Conservation (phyloP, 1,140 invertebrate genomes). For the Coboldia fuscipes region DNA sequence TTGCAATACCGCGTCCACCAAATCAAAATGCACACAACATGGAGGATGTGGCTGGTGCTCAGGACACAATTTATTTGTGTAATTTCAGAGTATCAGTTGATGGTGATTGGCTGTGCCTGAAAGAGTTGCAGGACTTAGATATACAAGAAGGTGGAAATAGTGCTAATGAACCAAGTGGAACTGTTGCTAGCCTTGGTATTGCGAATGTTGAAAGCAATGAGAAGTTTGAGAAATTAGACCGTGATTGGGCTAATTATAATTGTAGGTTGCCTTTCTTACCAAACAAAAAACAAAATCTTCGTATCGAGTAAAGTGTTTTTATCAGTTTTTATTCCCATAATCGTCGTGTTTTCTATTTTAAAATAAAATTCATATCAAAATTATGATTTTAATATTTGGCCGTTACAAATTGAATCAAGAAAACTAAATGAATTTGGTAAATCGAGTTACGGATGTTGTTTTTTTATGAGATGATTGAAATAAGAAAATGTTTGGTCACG, state of each 20-base stretch:
- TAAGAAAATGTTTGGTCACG: too few species aligned
- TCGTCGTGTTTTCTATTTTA: neutral
- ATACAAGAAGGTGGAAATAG: slow-evolving; percentile 29
- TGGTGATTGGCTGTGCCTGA: slow-evolving; percentile 91
- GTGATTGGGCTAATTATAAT: slow-evolving; percentile 6
- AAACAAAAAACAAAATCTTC: too few species aligned
- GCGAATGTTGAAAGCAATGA: neutral
- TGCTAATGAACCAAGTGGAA: slow-evolving; percentile 2
- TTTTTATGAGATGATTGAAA: too few species aligned
- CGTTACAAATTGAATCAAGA: too few species aligned
- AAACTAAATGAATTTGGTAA: too few species aligned
- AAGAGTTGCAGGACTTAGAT: slow-evolving; percentile 80
- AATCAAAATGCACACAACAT: slow-evolving; percentile 13
- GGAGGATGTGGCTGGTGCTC: slow-evolving; percentile 49
- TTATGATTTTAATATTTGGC: too few species aligned
- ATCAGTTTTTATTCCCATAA: neutral
- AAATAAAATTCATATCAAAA: too few species aligned
- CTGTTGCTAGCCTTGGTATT: slow-evolving; percentile 2
- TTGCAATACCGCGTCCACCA: slow-evolving; percentile 15
- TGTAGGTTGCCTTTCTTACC: slow-evolving; percentile 5
- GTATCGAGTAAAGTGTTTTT: too few species aligned
- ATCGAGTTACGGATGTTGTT: too few species aligned
- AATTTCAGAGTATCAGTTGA: slow-evolving; percentile 94
- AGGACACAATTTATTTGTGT: slow-evolving; percentile 92
- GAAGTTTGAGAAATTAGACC: slow-evolving; percentile 4